Base-by-base conservation (phyloP, 2,888 invertebrate species). In the Eristalis pertinax region DNA sequence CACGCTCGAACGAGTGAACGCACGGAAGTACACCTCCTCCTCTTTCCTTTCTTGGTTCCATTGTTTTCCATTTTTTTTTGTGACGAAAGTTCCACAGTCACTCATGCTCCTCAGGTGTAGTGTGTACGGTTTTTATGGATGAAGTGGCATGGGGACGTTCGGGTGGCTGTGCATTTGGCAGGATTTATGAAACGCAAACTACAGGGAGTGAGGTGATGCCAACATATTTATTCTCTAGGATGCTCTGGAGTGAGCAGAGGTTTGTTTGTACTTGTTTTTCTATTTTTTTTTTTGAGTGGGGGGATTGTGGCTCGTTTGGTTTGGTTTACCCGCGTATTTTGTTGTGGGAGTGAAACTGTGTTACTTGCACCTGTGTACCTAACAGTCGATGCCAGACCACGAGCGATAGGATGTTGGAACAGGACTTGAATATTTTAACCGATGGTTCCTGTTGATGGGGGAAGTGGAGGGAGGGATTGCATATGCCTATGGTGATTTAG, bases 381-480 rank as follows among this genome's bases (percentile, higher is more conserved):
- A n/a, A 64, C 41, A 19, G 11, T 50, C 26, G 60, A 60, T 67
- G 79, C 43, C 29, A 13, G 60, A 11, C 50, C 50, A 50, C 50
- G 50, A 50, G 50, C 19, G 58, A 84, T 75, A 60, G 63, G 41
- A 50, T 85, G 81, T 58, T 56, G 78, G 41, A 35, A 74, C 65
- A 78, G 74, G 86, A 75, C 70, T 72, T 78, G 86, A 86, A 83
- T 86, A 86, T 83, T 86, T 83, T 70, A 78, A 78, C 85, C 68
- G 50, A 70, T 74, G 69, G 56, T 15, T 72, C 72, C 19, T 81
- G 81, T 73, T 68, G 50, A 58, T 22, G 70, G n/a, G 22, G 19
- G 62, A 63, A 22, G 26, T 4, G 26, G 26, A 2, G 26, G 2
- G 26, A 4, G n/a, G 11, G n/a, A 2, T 13, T 24, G 19, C 1